These are phyloP conservation scores for Hirundo rustica DNA, from an alignment of 2,797 vertebrate species.

Conservation along the genomic window DNA sequence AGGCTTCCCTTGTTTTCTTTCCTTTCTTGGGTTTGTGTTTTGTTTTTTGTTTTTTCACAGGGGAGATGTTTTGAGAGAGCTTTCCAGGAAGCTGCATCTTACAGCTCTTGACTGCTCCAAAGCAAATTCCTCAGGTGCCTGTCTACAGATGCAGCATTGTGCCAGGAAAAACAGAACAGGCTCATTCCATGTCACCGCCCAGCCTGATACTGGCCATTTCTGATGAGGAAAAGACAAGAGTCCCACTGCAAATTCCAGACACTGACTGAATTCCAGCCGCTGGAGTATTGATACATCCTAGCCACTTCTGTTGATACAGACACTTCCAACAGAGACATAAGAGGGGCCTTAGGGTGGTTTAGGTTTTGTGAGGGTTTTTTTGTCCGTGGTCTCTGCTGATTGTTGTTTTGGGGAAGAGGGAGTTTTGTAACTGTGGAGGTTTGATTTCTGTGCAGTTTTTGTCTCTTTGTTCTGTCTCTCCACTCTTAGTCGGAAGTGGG, in stretches of 20 bases:
- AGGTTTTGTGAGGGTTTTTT: fast-evolving
- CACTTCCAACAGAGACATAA: too few species aligned
- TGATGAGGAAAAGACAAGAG: fast-evolving
- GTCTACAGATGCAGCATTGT: fast-evolving
- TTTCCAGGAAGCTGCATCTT: background rate
- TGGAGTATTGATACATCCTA: background rate
- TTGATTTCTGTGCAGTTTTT: background rate
- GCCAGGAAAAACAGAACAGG: too few species aligned
- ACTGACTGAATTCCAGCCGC: background rate
- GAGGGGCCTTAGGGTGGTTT: background rate
- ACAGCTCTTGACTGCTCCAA: background rate
- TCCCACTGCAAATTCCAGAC: too few species aligned
- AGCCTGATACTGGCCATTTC: background rate
- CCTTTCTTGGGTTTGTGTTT: fast-evolving
- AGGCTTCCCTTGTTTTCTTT: background rate
- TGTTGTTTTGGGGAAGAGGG: background rate
- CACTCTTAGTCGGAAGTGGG: fast-evolving
- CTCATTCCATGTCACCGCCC: fast-evolving
- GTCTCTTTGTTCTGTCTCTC: background rate
- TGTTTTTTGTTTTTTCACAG: fast-evolving
- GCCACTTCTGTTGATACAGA: background rate
- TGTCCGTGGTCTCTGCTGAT: background rate
- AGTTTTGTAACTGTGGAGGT: background rate
- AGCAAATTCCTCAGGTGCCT: fast-evolving
- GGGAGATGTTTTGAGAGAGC: fast-evolving